phyloP scores from a whole-genome alignment of 1,140 invertebrate species.

The Phenacoccus solenopsis region DNA sequence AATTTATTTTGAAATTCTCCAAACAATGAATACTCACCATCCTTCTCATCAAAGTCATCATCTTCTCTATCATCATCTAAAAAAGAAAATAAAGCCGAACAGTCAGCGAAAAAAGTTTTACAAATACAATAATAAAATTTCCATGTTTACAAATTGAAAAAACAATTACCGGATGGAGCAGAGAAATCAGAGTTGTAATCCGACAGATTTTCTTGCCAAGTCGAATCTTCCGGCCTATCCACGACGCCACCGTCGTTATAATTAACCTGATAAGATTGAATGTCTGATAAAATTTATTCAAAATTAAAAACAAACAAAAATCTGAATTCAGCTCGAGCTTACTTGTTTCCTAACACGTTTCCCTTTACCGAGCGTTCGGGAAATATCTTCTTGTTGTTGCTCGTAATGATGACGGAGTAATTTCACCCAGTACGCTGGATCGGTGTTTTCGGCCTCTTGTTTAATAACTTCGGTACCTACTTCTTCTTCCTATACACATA shows the following conservation, averaged over 20 bases:
- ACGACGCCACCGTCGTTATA: conserved; percentile 87
- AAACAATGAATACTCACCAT: conserved; percentile 40
- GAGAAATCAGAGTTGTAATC: conserved; percentile 97
- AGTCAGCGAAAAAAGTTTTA: too few relatives aligned
- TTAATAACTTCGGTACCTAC: conserved; percentile 96
- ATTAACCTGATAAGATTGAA: conserved; percentile 53
- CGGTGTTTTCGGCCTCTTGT: conserved; percentile 93
- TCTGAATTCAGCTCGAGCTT: not conserved
- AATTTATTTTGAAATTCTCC: too few relatives aligned
- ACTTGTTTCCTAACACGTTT: conserved; percentile 49
- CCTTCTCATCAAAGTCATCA: conserved; percentile 91
- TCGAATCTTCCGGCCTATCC: conserved; percentile 76
- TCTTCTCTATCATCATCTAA: conserved; percentile 87
- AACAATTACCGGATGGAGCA: conserved; percentile 45
- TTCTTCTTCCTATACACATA: conserved; percentile 58
- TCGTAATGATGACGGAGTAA: conserved; percentile 96
- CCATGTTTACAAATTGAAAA: too few relatives aligned
- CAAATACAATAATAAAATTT: too few relatives aligned
- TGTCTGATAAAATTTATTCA: not conserved
- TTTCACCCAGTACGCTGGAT: conserved; percentile 99
- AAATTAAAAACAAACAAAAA: not conserved
- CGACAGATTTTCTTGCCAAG: conserved; percentile 96
- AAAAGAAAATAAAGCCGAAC: conserved; percentile 22
- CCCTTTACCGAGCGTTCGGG: conserved; percentile 59
- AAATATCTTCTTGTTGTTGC: conserved; percentile 96